A percentile compares a stretch with the other conserved stretches of the same genome.
These are phyloP conservation scores for Poecilia latipinna DNA, from an alignment of 2,113 vertebrate species.

Conservation along the genomic window DNA sequence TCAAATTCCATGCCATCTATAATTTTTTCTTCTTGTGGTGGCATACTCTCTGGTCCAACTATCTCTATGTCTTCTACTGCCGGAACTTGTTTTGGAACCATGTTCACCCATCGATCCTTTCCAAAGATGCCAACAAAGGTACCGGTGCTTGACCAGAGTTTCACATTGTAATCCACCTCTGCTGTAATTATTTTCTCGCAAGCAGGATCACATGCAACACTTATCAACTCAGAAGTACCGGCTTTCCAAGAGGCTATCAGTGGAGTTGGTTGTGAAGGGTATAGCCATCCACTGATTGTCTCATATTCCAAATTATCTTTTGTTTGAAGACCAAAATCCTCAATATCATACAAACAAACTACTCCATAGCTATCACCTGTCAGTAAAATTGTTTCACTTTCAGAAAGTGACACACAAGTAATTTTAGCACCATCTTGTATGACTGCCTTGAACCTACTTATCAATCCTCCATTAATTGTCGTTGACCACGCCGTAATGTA, in stretches of 20 bases:
- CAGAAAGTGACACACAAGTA: constrained; percentile 9
- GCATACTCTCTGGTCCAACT: too few species aligned
- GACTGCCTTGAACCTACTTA: constrained; percentile 27
- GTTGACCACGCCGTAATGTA: constrained; percentile 34
- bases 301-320: background rate
- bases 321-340: background rate
- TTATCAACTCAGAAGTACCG: background rate
- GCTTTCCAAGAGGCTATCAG: constrained; percentile 13
- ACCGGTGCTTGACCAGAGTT: constrained; percentile 22
- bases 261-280: background rate
- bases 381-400: background rate
- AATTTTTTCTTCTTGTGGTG: background rate
- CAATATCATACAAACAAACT: constrained; percentile 32
- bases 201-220: background rate
- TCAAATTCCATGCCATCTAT: background rate
- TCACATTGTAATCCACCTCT: constrained; percentile 14
- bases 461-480: background rate
- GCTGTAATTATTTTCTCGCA: constrained; percentile 15
- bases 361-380: constrained; percentile 8
- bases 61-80: background rate
- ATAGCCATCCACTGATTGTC: background rate
- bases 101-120: constrained; percentile 4
- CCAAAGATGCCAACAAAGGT: constrained; percentile 4
- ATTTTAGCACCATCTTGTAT: background rate
- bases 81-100: background rate